These are phyloP conservation scores for Pholis gunnellus DNA, from an alignment of 2,113 vertebrate species.

Conservation along the genomic window DNA sequence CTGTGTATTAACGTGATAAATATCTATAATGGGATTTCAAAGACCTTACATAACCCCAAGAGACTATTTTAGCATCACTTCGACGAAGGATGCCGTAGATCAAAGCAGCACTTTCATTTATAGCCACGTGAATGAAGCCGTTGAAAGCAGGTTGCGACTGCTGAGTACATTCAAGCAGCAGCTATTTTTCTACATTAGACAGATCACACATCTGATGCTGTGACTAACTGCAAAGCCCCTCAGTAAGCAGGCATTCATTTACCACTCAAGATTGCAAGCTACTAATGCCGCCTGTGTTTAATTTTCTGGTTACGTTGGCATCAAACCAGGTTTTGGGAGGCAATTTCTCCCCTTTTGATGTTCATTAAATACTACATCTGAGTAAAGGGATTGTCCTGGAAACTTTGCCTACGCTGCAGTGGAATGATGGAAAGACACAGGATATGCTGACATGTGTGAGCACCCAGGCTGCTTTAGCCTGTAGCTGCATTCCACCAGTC, in stretches of 20 bases:
- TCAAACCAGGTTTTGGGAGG: conserved; percentile 31
- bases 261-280: conserved; percentile 35
- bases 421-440: conserved; percentile 36
- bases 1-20: conserved; percentile 35
- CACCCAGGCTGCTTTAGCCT: conserved; percentile 29
- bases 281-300: conserved; percentile 49
- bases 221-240: conserved; percentile 46
- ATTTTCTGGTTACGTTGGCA: conserved; percentile 34
- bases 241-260: conserved; percentile 48
- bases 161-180: conserved; percentile 31
- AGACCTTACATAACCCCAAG: conserved; percentile 27
- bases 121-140: conserved; percentile 43
- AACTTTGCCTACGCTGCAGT: conserved; percentile 3
- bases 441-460: conserved; percentile 38
- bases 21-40: conserved; percentile 48
- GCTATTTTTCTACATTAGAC: conserved; percentile 51
- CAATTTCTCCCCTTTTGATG: conserved; percentile 51
- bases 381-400: conserved; percentile 32
- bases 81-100: conserved; percentile 40
- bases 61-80: conserved; percentile 35
- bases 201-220: conserved; percentile 48
- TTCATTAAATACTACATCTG: conserved; percentile 44
- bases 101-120: conserved; percentile 53
- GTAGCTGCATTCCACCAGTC: conserved; percentile 42
- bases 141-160: conserved; percentile 37